Conservation (phyloP, 2,113 vertebrate species). For the Corynorhinus townsendii region DNA sequence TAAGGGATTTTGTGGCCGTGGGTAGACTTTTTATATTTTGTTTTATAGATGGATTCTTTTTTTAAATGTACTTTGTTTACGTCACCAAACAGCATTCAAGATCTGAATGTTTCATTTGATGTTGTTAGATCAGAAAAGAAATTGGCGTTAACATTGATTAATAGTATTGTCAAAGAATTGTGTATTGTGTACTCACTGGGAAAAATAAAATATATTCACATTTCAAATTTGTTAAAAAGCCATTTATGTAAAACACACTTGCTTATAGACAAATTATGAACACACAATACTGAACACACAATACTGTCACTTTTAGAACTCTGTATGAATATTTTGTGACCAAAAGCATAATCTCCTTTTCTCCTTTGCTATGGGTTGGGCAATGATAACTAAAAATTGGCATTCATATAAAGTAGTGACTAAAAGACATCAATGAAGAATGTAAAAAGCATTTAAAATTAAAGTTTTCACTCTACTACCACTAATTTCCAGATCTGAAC, state of each 20-base stretch:
- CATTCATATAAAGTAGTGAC: background rate
- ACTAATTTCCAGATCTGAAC: background rate
- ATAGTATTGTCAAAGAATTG: conserved; percentile 85
- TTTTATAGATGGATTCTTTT: conserved; percentile 79
- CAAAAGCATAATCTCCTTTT: background rate
- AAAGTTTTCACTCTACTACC: background rate
- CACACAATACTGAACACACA: background rate
- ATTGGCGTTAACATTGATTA: conserved; percentile 83
- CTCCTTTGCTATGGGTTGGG: background rate
- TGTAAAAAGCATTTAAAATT: background rate
- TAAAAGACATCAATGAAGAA: background rate
- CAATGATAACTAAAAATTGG: background rate
- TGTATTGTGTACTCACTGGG: conserved; percentile 88
- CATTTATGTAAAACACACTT: conserved; percentile 77
- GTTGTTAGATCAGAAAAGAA: conserved; percentile 83
- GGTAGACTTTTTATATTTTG: conserved; percentile 80
- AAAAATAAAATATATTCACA: conserved; percentile 86
- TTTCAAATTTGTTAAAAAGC: conserved; percentile 79
- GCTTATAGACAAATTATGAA: conserved; percentile 44
- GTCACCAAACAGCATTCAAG: conserved; percentile 76
- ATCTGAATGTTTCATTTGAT: conserved; percentile 84
- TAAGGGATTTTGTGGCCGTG: conserved; percentile 81
- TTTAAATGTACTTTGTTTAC: conserved; percentile 80
- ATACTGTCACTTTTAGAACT: background rate
- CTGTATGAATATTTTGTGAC: background rate